Evolutionary conservation across 2,113 vertebrate genomes (phyloP).

Genomic region (Austrofundulus limnaeus): DNA sequence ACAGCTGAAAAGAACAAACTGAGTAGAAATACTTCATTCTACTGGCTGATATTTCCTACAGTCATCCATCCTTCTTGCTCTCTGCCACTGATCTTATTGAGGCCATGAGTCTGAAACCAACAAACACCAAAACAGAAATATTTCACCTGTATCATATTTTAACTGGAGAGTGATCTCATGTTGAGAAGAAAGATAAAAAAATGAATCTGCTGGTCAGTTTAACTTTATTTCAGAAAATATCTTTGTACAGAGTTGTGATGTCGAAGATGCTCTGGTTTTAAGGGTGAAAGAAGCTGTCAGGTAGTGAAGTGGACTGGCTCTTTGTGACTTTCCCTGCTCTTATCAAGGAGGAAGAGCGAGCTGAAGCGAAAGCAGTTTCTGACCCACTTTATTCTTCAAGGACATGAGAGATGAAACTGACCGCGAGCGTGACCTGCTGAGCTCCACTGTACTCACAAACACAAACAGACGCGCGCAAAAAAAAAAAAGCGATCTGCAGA

Average conservation of each 20-base stretch:
- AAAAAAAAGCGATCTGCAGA: background rate
- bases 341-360: constrained; percentile 46
- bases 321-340: constrained; percentile 43
- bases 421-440: constrained; percentile 38
- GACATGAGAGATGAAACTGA: constrained; percentile 53
- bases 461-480: constrained; percentile 15
- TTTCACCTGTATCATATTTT: constrained; percentile 3
- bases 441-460: constrained; percentile 19
- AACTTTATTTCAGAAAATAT: constrained; percentile 21
- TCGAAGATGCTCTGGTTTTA: constrained; percentile 17
- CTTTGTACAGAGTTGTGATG: constrained; percentile 3
- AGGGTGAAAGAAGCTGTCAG: constrained; percentile 44
- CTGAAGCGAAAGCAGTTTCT: constrained; percentile 52
- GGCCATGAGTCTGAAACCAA: background rate
- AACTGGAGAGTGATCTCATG: constrained; percentile 16
- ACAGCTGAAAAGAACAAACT: too few species aligned
- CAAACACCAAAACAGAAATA: background rate
- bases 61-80: background rate
- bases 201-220: constrained; percentile 7
- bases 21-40: background rate
- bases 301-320: constrained; percentile 44
- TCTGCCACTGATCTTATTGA: constrained; percentile 14
- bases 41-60: background rate
- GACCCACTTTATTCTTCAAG: constrained; percentile 60
- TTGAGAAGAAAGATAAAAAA: background rate